phyloP scores from a whole-genome alignment of 2,797 vertebrate species.

The Oceanodroma leucorhoa region DNA sequence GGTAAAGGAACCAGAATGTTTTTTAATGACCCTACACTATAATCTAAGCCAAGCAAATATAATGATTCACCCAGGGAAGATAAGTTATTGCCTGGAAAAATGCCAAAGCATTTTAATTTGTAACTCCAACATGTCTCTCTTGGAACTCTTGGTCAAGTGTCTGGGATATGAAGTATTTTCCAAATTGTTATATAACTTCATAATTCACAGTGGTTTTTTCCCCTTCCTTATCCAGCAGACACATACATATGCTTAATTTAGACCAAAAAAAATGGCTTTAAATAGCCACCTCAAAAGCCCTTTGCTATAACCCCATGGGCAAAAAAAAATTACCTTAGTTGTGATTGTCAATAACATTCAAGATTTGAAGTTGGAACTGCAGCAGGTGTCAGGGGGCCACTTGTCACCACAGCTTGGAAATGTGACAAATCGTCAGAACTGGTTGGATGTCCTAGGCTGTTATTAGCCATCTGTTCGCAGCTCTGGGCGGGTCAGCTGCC shows the following conservation, averaged over 20 bases:
- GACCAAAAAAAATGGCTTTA: neutral
- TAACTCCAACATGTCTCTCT: slow-evolving; percentile 12
- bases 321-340: neutral
- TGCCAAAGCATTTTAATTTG: slow-evolving; percentile 43
- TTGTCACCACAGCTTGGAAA: slow-evolving; percentile 61
- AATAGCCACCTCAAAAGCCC: neutral
- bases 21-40: neutral
- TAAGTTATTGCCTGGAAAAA: slow-evolving; percentile 42
- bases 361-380: slow-evolving; percentile 5
- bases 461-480: slow-evolving; percentile 63
- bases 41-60: slow-evolving; percentile 28
- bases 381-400: slow-evolving; percentile 50
- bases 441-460: slow-evolving; percentile 38
- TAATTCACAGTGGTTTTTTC: neutral
- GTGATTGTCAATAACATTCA: neutral
- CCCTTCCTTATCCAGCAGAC: neutral
- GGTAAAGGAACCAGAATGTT: neutral
- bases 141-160: neutral
- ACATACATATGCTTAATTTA: neutral
- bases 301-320: neutral
- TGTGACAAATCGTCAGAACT: slow-evolving; percentile 4
- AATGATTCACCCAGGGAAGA: slow-evolving; percentile 25
- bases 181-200: slow-evolving; percentile 44
- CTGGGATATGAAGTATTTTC: slow-evolving; percentile 16
- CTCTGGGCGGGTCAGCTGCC: slow-evolving; percentile 42